Base-by-base conservation (phyloP, 2,888 invertebrate species). In the Drosophila imparisetae region DNA sequence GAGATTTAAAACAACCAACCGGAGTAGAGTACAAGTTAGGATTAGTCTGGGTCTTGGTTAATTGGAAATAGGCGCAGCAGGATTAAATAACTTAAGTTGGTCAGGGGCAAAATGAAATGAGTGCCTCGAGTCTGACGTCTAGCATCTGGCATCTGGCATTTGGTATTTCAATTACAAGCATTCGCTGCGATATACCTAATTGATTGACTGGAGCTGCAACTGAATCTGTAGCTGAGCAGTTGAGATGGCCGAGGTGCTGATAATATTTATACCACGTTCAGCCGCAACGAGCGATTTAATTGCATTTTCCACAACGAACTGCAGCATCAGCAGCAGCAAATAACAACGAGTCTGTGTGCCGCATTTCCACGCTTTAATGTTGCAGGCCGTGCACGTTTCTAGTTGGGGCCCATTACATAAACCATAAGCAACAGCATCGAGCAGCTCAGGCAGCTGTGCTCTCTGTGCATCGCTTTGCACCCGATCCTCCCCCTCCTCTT, bases 121-220 rank as follows among this genome's bases (percentile, higher is more conserved):
- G 38, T 65, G 34, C 52, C 45, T 24, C 18, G 65, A 55, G 36
- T 50, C 29, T 50, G 49, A 27, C 30, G 49, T 27, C 18, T 62
- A 61, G 74, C 57, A 63, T 59, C 65, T 48, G 78, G 53, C 63
- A 69, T 50, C 64, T 53, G 49, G 54, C 18, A 40, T 74, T 72
- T 74, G 84, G 83, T 75, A 85, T 86, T 84, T 79, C 89, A 82
- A 86, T 86, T 88, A 79, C 78, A 81, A 63, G 45, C 71, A 81
- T 75, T 67, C 74, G 66, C 68, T 61, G 75, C 76, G 81, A 80
- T 81, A 74, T 77, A 80, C 78, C 78, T 88, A 86, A 87, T 87
- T 87, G 86, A 87, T 88, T 87, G 87, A 85, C 73, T 78, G 57
- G 59, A 59, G 49, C 60, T 40, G 49, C 30, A 24, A 36, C 54